A percentile compares a stretch with the other conserved stretches of the same genome.
Evolutionary conservation across 2,797 vertebrate species (phyloP).

Genomic region (Botia kubotai): DNA sequence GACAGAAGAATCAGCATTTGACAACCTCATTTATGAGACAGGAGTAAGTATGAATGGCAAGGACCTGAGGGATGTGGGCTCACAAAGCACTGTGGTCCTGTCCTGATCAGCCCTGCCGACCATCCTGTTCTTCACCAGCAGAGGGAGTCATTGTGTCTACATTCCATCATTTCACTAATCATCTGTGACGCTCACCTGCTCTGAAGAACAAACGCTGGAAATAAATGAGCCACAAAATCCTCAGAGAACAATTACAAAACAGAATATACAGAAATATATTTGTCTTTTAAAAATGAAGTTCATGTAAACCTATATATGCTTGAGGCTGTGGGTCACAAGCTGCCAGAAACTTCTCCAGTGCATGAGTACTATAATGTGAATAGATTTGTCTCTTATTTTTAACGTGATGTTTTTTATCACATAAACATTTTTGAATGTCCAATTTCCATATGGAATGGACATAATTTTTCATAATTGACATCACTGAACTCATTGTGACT

Average conservation of each 20-base stretch:
- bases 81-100: slow-evolving; percentile 79
- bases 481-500: too few relatives aligned
- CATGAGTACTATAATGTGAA: too few relatives aligned
- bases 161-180: slow-evolving; percentile 38
- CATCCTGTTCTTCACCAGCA: slow-evolving; percentile 60
- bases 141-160: slow-evolving; percentile 56
- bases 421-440: not conserved
- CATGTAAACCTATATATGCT: too few relatives aligned
- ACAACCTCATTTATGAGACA: slow-evolving; percentile 93
- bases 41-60: slow-evolving; percentile 88
- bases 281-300: too few relatives aligned
- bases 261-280: too few relatives aligned
- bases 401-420: too few relatives aligned
- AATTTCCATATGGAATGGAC: not conserved
- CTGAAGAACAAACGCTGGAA: not conserved
- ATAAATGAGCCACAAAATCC: not conserved
- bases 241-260: too few relatives aligned
- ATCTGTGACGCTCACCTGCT: not conserved
- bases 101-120: slow-evolving; percentile 70
- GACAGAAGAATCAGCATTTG: slow-evolving; percentile 93
- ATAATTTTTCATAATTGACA: too few relatives aligned
- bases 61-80: slow-evolving; percentile 77
- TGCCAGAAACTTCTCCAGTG: too few relatives aligned
- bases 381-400: too few relatives aligned
- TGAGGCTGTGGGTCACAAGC: too few relatives aligned